Evolutionary conservation across 1,140 invertebrate genomes (phyloP).

Genomic region (Dendrolimus kikuchii): DNA sequence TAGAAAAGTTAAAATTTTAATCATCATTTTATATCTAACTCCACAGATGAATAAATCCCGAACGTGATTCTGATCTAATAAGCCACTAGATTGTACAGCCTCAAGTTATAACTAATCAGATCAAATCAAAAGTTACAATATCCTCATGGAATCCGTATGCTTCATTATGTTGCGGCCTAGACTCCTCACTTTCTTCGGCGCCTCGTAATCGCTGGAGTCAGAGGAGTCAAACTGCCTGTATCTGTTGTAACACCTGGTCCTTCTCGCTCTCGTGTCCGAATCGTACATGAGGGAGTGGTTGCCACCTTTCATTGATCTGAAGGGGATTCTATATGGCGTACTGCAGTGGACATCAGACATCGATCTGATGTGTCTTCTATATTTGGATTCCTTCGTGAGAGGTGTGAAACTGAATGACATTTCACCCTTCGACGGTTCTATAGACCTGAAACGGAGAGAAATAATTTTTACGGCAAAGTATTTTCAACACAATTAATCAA

Average conservation of each 20-base stretch:
- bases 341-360: conserved; percentile 65
- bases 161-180: conserved; percentile 55
- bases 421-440: conserved; percentile 41
- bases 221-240: conserved; percentile 42
- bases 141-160: conserved; percentile 59
- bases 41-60: background rate
- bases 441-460: conserved; percentile 48
- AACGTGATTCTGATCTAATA: conserved; percentile 30
- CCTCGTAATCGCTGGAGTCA: conserved; percentile 54
- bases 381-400: conserved; percentile 54
- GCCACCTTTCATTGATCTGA: conserved; percentile 41
- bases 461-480: background rate
- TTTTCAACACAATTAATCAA: too few relatives aligned
- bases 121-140: conserved; percentile 29
- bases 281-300: conserved; percentile 51
- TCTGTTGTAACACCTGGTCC: conserved; percentile 33
- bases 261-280: conserved; percentile 49
- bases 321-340: conserved; percentile 48
- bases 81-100: conserved; percentile 39
- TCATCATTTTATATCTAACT: background rate
- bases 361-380: conserved; percentile 55
- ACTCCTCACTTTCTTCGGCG: conserved; percentile 32
- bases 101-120: conserved; percentile 13
- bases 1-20: background rate
- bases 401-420: conserved; percentile 35